Percentiles rank a stretch among this genome's conserved stretches.
phyloP scores from a whole-genome alignment of 2,888 invertebrate genomes.

The Caenorhabditis sinica region DNA sequence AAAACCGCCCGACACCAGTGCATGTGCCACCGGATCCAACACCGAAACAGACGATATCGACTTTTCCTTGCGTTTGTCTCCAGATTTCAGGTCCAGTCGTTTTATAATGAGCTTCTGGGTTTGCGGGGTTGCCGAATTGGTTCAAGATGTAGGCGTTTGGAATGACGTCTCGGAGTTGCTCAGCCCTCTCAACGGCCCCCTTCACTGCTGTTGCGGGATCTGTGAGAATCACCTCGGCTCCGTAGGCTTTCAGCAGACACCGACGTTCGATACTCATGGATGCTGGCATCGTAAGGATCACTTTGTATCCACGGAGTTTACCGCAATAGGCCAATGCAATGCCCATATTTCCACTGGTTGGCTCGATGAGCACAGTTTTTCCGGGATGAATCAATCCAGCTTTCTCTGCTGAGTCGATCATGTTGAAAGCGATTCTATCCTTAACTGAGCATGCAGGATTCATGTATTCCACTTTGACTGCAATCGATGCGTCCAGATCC shows the following conservation, averaged over 20 bases:
- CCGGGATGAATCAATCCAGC: constrained; percentile 78
- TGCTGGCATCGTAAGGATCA: constrained; percentile 82
- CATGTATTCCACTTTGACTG: constrained; percentile 82
- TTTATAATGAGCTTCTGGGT: constrained; percentile 81
- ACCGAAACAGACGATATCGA: constrained; percentile 80
- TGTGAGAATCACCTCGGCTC: constrained; percentile 78
- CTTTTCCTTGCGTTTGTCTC: constrained; percentile 82
- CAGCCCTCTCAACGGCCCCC: constrained; percentile 76
- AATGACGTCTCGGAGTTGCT: constrained; percentile 71
- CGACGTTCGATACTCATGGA: constrained; percentile 81
- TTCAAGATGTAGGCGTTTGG: constrained; percentile 76
- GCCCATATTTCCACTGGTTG: constrained; percentile 83
- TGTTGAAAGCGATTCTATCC: constrained; percentile 81
- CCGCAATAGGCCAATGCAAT: constrained; percentile 80
- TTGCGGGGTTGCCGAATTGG: constrained; percentile 79
- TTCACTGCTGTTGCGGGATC: constrained; percentile 79
- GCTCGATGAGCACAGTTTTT: constrained; percentile 78
- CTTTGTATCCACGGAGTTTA: constrained; percentile 76
- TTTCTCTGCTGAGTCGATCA: constrained; percentile 80
- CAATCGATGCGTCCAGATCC: constrained; percentile 76
- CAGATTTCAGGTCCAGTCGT: constrained; percentile 84
- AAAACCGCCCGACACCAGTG: constrained; percentile 75
- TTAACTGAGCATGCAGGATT: constrained; percentile 82
- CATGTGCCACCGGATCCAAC: constrained; percentile 81
- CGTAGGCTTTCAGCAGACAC: constrained; percentile 79